phyloP scores from a whole-genome alignment of 2,888 invertebrate species.

The Napeogenes inachia region DNA sequence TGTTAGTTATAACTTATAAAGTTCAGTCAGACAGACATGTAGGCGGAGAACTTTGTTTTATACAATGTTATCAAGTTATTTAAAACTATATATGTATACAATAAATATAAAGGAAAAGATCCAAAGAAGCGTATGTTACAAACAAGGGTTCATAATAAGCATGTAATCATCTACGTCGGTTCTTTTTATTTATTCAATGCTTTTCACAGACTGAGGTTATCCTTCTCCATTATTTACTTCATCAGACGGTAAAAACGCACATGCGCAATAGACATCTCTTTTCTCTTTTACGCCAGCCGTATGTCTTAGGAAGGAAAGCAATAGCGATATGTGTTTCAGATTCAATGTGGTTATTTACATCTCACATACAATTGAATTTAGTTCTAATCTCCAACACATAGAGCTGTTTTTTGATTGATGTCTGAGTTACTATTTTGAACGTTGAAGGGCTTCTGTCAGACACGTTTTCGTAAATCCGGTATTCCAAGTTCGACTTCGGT shows the following conservation, averaged over 20 bases:
- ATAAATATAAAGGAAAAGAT: no score
- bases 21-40: no score
- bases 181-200: constrained; percentile 13
- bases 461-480: constrained; percentile 42
- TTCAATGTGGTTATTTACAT: constrained; percentile 48
- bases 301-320: constrained; percentile 43
- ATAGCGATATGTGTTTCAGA: constrained; percentile 43
- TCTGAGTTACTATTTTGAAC: constrained; percentile 50
- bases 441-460: constrained; percentile 47
- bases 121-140: no score
- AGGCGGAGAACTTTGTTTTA: no score
- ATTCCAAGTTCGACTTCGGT: constrained; percentile 35
- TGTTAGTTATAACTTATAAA: no score
- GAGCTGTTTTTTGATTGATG: constrained; percentile 40
- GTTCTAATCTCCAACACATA: constrained; percentile 25
- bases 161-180: background rate
- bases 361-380: constrained; percentile 20
- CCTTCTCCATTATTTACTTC: constrained; percentile 24
- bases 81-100: no score
- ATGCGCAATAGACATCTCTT: constrained; percentile 47
- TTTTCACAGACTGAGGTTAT: constrained; percentile 23
- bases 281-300: constrained; percentile 41
- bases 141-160: background rate
- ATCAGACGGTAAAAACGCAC: constrained; percentile 51
- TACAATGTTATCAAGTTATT: no score